phyloP scores from a whole-genome alignment of 2,113 vertebrate genomes.

The Corythoichthys intestinalis region DNA sequence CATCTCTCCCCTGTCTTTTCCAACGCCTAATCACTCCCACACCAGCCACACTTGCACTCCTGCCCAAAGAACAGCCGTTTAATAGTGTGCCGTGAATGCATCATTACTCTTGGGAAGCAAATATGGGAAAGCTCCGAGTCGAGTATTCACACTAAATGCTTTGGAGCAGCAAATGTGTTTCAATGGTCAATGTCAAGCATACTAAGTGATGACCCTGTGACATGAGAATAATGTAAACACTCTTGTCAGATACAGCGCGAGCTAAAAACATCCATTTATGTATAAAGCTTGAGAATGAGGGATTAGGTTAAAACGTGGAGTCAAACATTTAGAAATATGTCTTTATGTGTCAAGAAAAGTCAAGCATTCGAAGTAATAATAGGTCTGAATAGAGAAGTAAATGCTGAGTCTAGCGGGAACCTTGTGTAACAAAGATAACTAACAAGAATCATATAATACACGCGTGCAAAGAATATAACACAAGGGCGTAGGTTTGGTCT shows the following conservation, averaged over 20 bases:
- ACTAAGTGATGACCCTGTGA: background rate
- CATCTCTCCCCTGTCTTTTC: slow-evolving; percentile 30
- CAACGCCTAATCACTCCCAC: slow-evolving; percentile 20
- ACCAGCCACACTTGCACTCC: background rate
- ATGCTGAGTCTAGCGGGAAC: background rate
- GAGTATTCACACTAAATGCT: background rate
- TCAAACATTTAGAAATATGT: background rate
- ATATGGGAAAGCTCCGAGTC: background rate
- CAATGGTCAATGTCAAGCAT: background rate
- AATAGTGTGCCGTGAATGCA: background rate
- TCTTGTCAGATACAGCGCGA: no score
- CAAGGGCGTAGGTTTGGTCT: background rate
- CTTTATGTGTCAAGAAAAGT: background rate
- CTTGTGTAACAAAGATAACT: background rate
- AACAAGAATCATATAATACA: background rate
- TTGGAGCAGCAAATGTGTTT: background rate
- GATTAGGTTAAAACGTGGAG: background rate
- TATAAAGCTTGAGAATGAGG: background rate
- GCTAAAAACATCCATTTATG: background rate
- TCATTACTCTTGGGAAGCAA: background rate
- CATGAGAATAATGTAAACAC: background rate
- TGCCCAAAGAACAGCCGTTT: background rate
- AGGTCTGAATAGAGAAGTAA: background rate
- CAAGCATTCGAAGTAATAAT: background rate
- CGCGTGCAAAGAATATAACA: background rate